These are phyloP conservation scores for Gymnothorax javanicus DNA, from an alignment of 2,797 vertebrate genomes.

Conservation along the genomic window DNA sequence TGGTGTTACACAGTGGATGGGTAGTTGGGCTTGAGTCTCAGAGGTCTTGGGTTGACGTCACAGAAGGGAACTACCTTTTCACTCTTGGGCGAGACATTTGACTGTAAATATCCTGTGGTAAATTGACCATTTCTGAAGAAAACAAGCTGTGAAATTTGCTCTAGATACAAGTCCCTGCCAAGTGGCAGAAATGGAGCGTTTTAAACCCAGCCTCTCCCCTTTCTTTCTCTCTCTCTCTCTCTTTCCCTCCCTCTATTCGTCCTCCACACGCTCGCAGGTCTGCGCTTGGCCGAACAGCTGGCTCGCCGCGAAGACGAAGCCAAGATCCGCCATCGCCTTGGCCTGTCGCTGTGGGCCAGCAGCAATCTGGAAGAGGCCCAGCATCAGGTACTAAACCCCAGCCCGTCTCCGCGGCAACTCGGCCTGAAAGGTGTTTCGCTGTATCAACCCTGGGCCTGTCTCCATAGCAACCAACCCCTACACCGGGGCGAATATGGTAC, in stretches of 20 bases:
- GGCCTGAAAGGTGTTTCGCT: not conserved
- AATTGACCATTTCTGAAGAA: not conserved
- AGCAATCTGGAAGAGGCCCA: constrained; percentile 93
- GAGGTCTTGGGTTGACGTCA: not conserved
- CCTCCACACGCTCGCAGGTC: constrained; percentile 69
- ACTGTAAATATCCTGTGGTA: not conserved
- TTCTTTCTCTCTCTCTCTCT: not conserved
- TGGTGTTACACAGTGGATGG: not conserved
- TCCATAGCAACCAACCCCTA: not conserved
- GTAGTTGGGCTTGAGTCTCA: not conserved
- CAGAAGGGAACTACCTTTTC: not conserved
- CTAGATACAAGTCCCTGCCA: not conserved
- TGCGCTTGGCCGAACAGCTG: constrained; percentile 92
- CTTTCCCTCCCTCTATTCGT: constrained; percentile 20
- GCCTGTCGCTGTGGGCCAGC: constrained; percentile 86
- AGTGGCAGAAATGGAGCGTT: not conserved
- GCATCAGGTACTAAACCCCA: constrained; percentile 80
- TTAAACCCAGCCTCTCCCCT: not conserved
- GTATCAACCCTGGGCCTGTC: not conserved
- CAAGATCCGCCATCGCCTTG: constrained; percentile 90
- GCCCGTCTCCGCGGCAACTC: not conserved
- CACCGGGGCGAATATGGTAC: not conserved
- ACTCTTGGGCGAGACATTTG: not conserved
- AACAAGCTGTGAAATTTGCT: not conserved
- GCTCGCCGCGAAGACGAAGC: constrained; percentile 91